Conservation (phyloP, 64 coral and sea anemone species). For the Hydrozoanthus tunicans region DNA sequence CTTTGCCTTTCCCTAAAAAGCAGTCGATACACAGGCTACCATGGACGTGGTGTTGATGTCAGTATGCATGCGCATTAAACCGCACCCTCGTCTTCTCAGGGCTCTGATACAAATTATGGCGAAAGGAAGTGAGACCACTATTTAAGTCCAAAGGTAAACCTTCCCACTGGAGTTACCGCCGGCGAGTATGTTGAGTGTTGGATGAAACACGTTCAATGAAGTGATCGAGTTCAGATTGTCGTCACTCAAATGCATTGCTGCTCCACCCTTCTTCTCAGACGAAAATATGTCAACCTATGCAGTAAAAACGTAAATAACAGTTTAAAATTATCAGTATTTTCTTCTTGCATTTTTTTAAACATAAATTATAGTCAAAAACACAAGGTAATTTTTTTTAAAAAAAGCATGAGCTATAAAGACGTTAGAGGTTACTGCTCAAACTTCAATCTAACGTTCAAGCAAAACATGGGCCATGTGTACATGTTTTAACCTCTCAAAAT, state of each 20-base stretch:
- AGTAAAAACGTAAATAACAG: not conserved
- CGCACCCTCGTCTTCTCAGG: not conserved
- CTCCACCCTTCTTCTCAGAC: conserved; percentile 43
- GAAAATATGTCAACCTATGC: conserved; percentile 83
- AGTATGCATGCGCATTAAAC: not conserved
- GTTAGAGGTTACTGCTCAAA: too few relatives aligned
- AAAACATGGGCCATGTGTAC: too few relatives aligned
- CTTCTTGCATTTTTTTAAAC: too few relatives aligned
- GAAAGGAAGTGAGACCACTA: not conserved
- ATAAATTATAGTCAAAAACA: too few relatives aligned
- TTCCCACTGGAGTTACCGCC: conserved; percentile 96
- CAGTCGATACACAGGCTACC: too few relatives aligned
- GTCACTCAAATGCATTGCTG: conserved; percentile 57
- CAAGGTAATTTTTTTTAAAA: too few relatives aligned
- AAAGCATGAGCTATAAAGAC: too few relatives aligned
- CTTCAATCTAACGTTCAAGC: too few relatives aligned
- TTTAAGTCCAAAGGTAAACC: conserved; percentile 86
- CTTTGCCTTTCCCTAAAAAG: too few relatives aligned
- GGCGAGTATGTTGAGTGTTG: conserved; percentile 83
- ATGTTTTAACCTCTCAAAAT: too few relatives aligned
- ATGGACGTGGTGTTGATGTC: too few relatives aligned
- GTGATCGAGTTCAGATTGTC: conserved; percentile 87
- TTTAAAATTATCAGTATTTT: not conserved
- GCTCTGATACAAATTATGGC: not conserved
- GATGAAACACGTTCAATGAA: conserved; percentile 88